Conservation (phyloP, 2,113 vertebrate genomes). For the Mola mola region DNA sequence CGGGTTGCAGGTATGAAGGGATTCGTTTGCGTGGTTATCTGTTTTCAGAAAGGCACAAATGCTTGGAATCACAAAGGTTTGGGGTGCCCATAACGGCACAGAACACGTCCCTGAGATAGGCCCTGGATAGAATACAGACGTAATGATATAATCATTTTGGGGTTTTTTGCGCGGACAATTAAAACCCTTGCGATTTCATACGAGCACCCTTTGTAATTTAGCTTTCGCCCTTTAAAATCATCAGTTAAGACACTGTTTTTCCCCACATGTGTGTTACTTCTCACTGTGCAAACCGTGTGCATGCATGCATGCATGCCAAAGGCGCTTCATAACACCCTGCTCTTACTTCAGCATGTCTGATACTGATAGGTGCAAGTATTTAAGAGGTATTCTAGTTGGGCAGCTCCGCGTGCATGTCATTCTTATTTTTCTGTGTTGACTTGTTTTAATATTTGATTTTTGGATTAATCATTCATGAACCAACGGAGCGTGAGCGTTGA, state of each 20-base stretch:
- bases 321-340: constrained; percentile 48
- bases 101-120: too few relatives aligned
- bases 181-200: too few relatives aligned
- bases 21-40: neutral
- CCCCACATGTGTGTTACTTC: constrained; percentile 32
- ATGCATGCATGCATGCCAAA: constrained; percentile 44
- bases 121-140: too few relatives aligned
- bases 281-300: constrained; percentile 26
- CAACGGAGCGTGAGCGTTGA: constrained; percentile 45
- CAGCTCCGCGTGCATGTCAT: constrained; percentile 45
- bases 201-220: too few relatives aligned
- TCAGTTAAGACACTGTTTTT: too few relatives aligned
- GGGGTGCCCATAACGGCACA: too few relatives aligned
- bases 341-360: constrained; percentile 44
- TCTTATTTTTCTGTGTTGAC: constrained; percentile 58
- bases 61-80: too few relatives aligned
- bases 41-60: too few relatives aligned
- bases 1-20: constrained; percentile 3
- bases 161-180: too few relatives aligned
- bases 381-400: constrained; percentile 42
- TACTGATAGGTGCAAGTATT: constrained; percentile 52
- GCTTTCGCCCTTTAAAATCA: too few relatives aligned
- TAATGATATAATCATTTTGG: too few relatives aligned
- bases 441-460: constrained; percentile 77
- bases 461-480: constrained; percentile 72